These are phyloP conservation scores for Microcebus tavaratra DNA, from an alignment of 2,113 vertebrate genomes.

Conservation along the genomic window DNA sequence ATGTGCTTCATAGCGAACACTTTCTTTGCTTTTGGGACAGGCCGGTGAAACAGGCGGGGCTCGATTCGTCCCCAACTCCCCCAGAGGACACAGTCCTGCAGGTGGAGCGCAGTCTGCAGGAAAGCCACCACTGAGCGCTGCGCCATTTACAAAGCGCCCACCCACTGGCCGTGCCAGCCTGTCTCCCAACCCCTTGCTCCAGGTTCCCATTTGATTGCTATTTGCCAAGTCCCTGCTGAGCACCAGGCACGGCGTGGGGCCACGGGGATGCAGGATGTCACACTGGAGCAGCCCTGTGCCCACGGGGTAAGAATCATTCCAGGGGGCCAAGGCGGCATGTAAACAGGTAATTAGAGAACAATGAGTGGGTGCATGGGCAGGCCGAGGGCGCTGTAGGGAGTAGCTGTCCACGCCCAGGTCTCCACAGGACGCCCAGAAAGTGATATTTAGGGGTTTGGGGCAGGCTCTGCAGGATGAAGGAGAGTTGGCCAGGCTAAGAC, in stretches of 20 bases:
- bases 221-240: rapidly evolving
- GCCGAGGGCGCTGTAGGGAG: rapidly evolving
- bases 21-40: background rate
- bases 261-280: rapidly evolving
- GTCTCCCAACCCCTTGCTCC: background rate
- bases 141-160: background rate
- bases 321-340: rapidly evolving
- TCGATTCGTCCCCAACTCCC: background rate
- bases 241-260: rapidly evolving
- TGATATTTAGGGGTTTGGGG: background rate
- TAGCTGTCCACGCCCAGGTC: too few relatives aligned
- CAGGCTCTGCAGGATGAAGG: background rate
- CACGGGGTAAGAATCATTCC: too few relatives aligned
- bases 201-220: background rate
- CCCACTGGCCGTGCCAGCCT: rapidly evolving
- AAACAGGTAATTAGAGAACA: background rate
- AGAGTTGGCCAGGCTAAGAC: background rate
- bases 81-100: background rate
- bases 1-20: rapidly evolving
- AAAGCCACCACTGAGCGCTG: background rate
- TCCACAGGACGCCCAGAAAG: background rate
- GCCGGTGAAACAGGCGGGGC: too few relatives aligned
- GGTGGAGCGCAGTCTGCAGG: background rate
- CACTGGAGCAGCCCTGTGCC: background rate
- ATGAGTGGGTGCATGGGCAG: rapidly evolving